phyloP scores from a whole-genome alignment of 1,140 invertebrate species.

The Brachionus paranguensis region DNA sequence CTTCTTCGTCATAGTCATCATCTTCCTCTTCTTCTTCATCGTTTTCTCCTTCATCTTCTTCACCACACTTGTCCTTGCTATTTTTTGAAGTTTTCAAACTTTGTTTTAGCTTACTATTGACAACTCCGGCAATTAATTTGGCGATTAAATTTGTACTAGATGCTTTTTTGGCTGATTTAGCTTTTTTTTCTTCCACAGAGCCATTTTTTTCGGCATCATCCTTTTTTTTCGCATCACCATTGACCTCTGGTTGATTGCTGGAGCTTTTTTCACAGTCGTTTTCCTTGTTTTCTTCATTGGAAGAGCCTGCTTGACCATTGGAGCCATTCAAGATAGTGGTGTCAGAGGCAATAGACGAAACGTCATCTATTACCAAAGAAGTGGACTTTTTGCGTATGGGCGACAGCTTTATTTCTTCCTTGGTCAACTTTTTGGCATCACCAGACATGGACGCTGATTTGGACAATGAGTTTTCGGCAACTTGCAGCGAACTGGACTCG shows the following conservation, averaged over 20 bases:
- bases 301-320: background rate
- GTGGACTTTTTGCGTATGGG: conserved; percentile 26
- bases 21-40: background rate
- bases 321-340: background rate
- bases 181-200: background rate
- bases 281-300: conserved; percentile 29
- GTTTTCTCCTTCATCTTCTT: background rate
- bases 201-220: background rate
- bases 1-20: background rate
- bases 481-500: background rate
- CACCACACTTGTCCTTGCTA: background rate
- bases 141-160: conserved; percentile 23
- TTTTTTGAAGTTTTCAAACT: background rate
- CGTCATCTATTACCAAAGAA: conserved; percentile 8
- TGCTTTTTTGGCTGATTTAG: background rate
- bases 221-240: background rate
- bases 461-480: background rate
- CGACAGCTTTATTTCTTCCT: conserved; percentile 31
- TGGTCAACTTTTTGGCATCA: background rate
- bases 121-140: conserved; percentile 19
- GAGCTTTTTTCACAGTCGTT: background rate
- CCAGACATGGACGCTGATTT: background rate
- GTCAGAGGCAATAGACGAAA: background rate
- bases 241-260: background rate
- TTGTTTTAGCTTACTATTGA: conserved; percentile 5